Evolutionary conservation across 2,888 invertebrate species (phyloP).

Genomic region (Apotomis betuletana): DNA sequence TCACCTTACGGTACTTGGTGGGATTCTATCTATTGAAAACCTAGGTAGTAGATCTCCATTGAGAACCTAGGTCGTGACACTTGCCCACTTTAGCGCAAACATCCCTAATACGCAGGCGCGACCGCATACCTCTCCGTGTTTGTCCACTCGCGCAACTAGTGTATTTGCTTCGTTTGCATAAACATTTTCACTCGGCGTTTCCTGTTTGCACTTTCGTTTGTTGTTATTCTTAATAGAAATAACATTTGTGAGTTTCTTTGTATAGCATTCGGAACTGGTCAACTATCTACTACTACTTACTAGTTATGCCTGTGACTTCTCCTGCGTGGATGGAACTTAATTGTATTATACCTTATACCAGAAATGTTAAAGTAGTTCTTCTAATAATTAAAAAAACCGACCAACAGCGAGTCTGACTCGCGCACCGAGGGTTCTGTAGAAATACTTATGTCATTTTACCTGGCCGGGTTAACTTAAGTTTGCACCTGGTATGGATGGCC

Average conservation of each 20-base stretch:
- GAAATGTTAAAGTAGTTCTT: too few relatives aligned
- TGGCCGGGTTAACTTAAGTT: too few relatives aligned
- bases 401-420: too few relatives aligned
- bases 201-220: conserved; percentile 67
- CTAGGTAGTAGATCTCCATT: not conserved
- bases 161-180: conserved; percentile 45
- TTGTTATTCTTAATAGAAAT: conserved; percentile 59
- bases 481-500: too few relatives aligned
- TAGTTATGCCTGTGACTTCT: too few relatives aligned
- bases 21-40: too few relatives aligned
- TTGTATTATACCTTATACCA: too few relatives aligned
- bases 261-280: not conserved
- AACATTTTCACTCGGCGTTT: conserved; percentile 54
- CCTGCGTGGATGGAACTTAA: too few relatives aligned
- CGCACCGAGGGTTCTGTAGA: too few relatives aligned
- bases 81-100: conserved; percentile 19
- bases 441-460: too few relatives aligned
- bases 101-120: conserved; percentile 5
- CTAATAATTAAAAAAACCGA: too few relatives aligned
- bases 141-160: conserved; percentile 32
- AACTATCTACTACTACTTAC: not conserved
- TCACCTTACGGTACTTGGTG: too few relatives aligned
- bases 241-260: conserved; percentile 1
- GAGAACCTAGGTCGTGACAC: not conserved
- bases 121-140: conserved; percentile 25